phyloP scores from a whole-genome alignment of 2,113 vertebrate genomes.

The Bubo scandiacus region DNA sequence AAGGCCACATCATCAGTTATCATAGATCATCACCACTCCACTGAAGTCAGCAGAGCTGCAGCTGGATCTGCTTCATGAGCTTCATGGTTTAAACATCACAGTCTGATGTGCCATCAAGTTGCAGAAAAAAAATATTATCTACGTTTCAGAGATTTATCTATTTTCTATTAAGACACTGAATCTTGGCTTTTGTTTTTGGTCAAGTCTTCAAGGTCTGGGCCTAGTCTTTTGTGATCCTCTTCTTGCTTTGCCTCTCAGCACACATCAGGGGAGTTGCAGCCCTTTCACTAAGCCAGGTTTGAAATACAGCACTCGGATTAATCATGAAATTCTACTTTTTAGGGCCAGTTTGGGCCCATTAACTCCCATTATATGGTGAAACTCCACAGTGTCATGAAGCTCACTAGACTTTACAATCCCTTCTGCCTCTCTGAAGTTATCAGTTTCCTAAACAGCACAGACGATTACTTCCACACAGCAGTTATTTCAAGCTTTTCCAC shows the following conservation, averaged over 20 bases:
- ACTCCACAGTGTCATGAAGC: neutral
- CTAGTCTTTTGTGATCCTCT: neutral
- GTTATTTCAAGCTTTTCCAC: neutral
- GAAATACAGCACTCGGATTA: neutral
- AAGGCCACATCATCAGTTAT: neutral
- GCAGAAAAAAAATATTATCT: neutral
- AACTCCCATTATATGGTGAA: neutral
- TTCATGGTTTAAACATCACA: neutral
- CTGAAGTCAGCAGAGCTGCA: neutral
- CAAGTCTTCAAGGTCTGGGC: neutral
- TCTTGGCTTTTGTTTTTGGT: neutral
- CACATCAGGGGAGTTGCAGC: neutral
- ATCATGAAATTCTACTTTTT: neutral
- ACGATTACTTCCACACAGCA: neutral
- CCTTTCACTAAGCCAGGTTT: neutral
- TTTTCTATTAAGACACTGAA: neutral
- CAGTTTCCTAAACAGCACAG: neutral
- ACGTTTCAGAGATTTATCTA: neutral
- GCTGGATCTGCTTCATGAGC: neutral
- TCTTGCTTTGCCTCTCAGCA: neutral
- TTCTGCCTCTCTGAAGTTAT: neutral
- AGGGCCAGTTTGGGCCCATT: neutral
- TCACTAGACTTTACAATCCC: neutral
- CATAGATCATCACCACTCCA: neutral
- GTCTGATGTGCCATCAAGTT: neutral